Conservation (phyloP, 2,888 invertebrate species). For the Heliconius aoede region DNA sequence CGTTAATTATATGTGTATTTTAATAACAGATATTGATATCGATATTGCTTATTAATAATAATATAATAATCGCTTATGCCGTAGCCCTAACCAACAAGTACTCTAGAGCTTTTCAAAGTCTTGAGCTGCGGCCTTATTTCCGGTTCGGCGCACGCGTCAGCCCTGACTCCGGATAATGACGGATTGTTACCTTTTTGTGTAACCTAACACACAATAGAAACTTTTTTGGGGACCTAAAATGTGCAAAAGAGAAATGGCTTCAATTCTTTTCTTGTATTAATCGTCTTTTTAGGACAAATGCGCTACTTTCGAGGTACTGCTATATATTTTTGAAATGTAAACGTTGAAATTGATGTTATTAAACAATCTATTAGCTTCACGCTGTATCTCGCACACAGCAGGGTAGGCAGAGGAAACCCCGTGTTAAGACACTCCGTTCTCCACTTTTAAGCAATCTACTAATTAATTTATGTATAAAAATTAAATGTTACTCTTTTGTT, state of each 20-base stretch:
- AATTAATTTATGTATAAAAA: too few relatives aligned
- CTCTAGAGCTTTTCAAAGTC: conserved; percentile 63
- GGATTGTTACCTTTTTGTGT: conserved; percentile 46
- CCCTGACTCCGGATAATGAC: conserved; percentile 59
- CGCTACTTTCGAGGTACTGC: neutral
- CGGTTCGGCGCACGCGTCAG: conserved; percentile 70
- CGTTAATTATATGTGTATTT: too few relatives aligned
- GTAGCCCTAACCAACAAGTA: conserved; percentile 57
- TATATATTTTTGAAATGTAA: neutral
- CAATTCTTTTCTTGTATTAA: conserved; percentile 24
- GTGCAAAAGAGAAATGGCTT: conserved; percentile 18
- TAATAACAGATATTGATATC: too few relatives aligned
- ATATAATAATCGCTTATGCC: conserved; percentile 43
- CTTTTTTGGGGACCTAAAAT: conserved; percentile 35
- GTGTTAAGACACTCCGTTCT: too few relatives aligned
- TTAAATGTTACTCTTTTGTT: too few relatives aligned
- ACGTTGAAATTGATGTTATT: neutral
- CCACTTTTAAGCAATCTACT: too few relatives aligned
- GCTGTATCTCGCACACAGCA: too few relatives aligned
- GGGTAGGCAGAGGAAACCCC: too few relatives aligned
- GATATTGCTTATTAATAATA: neutral
- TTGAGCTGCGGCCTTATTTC: conserved; percentile 74
- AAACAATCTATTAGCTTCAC: too few relatives aligned
- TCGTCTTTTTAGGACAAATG: conserved; percentile 7
- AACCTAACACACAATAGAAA: conserved; percentile 42